A percentile compares a stretch with the other conserved stretches of the same genome.
These are phyloP conservation scores for Danionella dracula DNA, from an alignment of 2,797 vertebrate species.

Conservation along the genomic window DNA sequence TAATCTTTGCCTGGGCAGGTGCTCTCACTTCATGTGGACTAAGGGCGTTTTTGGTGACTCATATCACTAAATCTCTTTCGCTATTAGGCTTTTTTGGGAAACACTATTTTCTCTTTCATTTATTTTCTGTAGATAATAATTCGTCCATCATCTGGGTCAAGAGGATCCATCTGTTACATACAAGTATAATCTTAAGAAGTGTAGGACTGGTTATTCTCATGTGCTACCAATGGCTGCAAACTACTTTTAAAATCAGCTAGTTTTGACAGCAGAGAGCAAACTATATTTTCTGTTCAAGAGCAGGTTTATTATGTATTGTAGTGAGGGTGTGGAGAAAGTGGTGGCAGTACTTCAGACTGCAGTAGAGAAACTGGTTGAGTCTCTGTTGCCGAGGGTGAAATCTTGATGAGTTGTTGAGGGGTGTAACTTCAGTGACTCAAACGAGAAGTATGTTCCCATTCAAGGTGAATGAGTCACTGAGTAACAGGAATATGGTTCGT, in stretches of 20 bases:
- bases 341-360: slow-evolving; percentile 6
- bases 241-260: too few relatives aligned
- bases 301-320: background rate
- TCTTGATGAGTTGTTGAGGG: slow-evolving; percentile 50
- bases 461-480: slow-evolving; percentile 74
- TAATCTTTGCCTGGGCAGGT: background rate
- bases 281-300: too few relatives aligned
- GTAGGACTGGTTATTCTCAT: too few relatives aligned
- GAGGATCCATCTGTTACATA: too few relatives aligned
- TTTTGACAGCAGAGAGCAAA: too few relatives aligned
- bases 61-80: background rate
- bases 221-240: too few relatives aligned
- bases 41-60: slow-evolving; percentile 8
- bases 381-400: slow-evolving; percentile 55
- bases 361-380: slow-evolving; percentile 59
- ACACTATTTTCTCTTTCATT: background rate
- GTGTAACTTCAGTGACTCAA: slow-evolving; percentile 73
- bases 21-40: background rate
- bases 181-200: too few relatives aligned
- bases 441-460: slow-evolving; percentile 64
- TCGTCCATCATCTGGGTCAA: too few relatives aligned
- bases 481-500: slow-evolving; percentile 44
- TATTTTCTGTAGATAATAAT: too few relatives aligned
- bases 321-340: slow-evolving; percentile 8
- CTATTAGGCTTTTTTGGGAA: background rate